phyloP scores from a whole-genome alignment of 2,797 vertebrate species.

The Acropternis orthonyx region DNA sequence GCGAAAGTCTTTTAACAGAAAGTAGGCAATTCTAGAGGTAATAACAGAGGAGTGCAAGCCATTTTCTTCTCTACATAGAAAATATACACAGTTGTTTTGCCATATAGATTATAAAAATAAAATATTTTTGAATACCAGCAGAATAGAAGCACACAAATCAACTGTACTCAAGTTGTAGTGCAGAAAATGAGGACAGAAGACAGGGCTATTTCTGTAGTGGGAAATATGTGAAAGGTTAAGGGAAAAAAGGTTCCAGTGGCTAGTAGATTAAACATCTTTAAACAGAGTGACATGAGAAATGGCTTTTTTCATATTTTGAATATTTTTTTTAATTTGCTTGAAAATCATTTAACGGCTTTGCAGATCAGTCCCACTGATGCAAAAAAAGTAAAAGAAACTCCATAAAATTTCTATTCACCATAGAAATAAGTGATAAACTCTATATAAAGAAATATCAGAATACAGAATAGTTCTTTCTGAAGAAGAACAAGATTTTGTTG shows the following conservation, averaged over 20 bases:
- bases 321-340: background rate
- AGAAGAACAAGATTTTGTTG: background rate
- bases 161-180: background rate
- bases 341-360: background rate
- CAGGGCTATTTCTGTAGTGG: background rate
- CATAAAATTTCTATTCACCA: background rate
- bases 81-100: background rate
- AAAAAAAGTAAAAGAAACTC: background rate
- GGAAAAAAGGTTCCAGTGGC: background rate
- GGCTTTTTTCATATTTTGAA: background rate
- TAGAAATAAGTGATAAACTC: background rate
- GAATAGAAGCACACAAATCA: background rate
- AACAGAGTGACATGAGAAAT: background rate
- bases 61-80: background rate
- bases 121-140: background rate
- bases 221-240: background rate
- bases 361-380: background rate
- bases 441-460: background rate
- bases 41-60: slow-evolving; percentile 27
- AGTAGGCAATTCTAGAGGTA: slow-evolving; percentile 28
- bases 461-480: background rate
- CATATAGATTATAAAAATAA: background rate
- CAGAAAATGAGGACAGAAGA: background rate
- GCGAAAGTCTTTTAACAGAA: slow-evolving; percentile 28
- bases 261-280: background rate